phyloP scores from a whole-genome alignment of 2,113 vertebrate species.

The Peromyscus polionotus region DNA sequence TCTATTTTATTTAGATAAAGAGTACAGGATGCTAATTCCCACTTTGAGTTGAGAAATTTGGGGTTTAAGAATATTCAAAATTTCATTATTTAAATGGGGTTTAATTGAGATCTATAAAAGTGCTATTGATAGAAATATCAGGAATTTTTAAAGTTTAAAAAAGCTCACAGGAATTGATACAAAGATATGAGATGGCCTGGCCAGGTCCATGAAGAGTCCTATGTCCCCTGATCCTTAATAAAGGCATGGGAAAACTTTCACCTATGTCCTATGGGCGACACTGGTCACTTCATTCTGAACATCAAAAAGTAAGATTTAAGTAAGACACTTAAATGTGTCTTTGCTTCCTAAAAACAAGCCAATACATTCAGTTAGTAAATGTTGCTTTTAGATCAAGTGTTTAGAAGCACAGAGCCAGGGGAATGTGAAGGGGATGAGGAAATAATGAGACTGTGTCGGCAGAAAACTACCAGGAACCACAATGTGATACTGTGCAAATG shows the following conservation, averaged over 20 bases:
- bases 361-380: conserved; percentile 12
- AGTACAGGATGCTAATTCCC: conserved; percentile 57
- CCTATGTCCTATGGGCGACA: neutral
- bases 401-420: conserved; percentile 2
- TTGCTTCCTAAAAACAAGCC: neutral
- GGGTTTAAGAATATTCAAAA: conserved; percentile 48
- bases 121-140: neutral
- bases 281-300: neutral
- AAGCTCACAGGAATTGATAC: conserved; percentile 9
- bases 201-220: neutral
- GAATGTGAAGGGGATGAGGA: neutral
- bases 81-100: conserved; percentile 48
- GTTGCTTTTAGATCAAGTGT: neutral
- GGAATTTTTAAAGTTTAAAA: conserved; percentile 52
- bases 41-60: conserved; percentile 45
- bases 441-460: neutral
- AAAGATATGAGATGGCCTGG: neutral
- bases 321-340: neutral
- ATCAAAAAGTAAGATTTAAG: neutral
- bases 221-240: conserved; percentile 1
- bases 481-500: neutral
- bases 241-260: neutral
- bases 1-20: conserved; percentile 70
- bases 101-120: conserved; percentile 30
- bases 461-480: neutral